Evolutionary conservation across 2,888 invertebrate genomes (phyloP).

Genomic region (Dermolepida albohirtum): DNA sequence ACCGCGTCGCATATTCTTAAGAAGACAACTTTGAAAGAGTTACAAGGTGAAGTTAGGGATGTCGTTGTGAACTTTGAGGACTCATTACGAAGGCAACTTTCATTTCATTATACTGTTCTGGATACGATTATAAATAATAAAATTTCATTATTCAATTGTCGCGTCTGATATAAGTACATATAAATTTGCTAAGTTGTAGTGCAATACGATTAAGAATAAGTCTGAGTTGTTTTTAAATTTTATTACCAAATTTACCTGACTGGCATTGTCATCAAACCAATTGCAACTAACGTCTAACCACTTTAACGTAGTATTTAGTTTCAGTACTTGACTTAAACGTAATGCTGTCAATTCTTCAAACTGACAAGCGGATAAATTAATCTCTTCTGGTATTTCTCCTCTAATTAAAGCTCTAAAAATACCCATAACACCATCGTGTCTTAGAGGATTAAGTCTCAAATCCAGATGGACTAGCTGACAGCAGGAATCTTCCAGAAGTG

Average conservation of each 20-base stretch:
- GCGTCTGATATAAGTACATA: too few relatives aligned
- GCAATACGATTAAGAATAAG: too few relatives aligned
- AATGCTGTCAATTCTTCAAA: slow-evolving; percentile 69
- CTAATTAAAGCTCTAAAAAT: slow-evolving; percentile 71
- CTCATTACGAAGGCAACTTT: too few relatives aligned
- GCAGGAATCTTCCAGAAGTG: slow-evolving; percentile 54
- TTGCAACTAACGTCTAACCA: slow-evolving; percentile 71
- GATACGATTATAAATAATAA: too few relatives aligned
- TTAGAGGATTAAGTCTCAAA: slow-evolving; percentile 73
- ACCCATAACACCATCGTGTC: slow-evolving; percentile 70
- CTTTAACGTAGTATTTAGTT: slow-evolving; percentile 68
- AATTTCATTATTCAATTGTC: too few relatives aligned
- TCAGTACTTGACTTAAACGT: slow-evolving; percentile 69
- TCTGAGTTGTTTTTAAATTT: too few relatives aligned
- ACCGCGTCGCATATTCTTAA: too few relatives aligned
- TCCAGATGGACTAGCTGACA: slow-evolving; percentile 63
- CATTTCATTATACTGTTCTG: too few relatives aligned
- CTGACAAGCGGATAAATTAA: slow-evolving; percentile 70
- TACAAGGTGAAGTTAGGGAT: too few relatives aligned
- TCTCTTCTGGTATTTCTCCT: slow-evolving; percentile 68
- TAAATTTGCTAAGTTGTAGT: too few relatives aligned
- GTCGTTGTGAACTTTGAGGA: too few relatives aligned
- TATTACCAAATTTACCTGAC: slow-evolving; percentile 54
- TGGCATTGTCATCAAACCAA: slow-evolving; percentile 70
- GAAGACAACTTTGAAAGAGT: too few relatives aligned